Conservation (phyloP, 2,888 invertebrate species). For the Chouioia cunea region DNA sequence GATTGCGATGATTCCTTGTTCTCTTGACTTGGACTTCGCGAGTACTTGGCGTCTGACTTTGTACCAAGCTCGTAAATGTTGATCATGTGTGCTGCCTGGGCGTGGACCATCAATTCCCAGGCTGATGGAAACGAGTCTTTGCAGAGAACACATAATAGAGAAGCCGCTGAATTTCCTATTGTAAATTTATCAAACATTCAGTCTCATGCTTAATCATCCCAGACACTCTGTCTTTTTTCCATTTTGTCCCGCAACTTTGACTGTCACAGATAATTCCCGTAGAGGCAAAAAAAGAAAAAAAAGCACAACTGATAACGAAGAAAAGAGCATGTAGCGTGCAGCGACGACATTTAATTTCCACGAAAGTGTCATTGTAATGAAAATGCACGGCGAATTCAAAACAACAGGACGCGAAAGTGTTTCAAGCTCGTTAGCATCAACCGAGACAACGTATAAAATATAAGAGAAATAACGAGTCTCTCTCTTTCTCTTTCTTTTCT, state of each 20-base stretch:
- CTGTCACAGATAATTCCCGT: background rate
- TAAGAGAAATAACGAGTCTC: constrained; percentile 22
- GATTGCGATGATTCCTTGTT: constrained; percentile 62
- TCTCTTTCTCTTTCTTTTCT: constrained; percentile 46
- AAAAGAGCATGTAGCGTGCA: constrained; percentile 1
- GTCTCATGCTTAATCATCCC: background rate
- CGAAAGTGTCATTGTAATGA: constrained; percentile 15
- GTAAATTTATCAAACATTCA: background rate
- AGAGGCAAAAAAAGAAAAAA: background rate
- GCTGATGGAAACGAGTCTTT: constrained; percentile 77
- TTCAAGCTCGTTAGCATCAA: constrained; percentile 36
- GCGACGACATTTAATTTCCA: background rate
- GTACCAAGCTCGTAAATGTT: constrained; percentile 76
- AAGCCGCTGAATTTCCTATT: constrained; percentile 66
- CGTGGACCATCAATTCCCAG: constrained; percentile 79
- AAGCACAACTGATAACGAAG: background rate
- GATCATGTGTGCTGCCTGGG: constrained; percentile 77
- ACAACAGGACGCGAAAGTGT: constrained; percentile 11
- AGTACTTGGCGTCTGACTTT: constrained; percentile 59
- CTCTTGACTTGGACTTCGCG: constrained; percentile 58
- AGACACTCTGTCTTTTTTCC: too few species aligned
- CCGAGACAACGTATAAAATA: constrained; percentile 40
- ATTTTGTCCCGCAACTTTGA: background rate
- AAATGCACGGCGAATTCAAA: constrained; percentile 32
- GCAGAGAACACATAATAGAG: constrained; percentile 76